A percentile compares a stretch with the other conserved stretches of the same genome.
phyloP scores from a whole-genome alignment of 1,140 invertebrate genomes.

The Bombyx mandarina region DNA sequence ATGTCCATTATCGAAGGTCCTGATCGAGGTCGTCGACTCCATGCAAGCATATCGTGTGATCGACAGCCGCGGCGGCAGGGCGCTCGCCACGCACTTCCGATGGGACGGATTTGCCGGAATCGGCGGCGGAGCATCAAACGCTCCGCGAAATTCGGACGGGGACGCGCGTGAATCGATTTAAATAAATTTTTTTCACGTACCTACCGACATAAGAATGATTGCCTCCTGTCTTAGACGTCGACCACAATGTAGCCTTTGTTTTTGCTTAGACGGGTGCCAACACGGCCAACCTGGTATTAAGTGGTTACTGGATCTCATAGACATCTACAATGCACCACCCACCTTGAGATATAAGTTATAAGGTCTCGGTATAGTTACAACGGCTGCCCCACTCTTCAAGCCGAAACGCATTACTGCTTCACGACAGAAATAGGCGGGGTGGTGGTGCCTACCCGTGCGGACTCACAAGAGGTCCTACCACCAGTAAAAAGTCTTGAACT shows the following conservation, averaged over 20 bases:
- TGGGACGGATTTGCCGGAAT: slow-evolving; percentile 69
- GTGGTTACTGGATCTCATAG: too few relatives aligned
- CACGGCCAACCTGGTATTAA: background rate
- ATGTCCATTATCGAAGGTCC: slow-evolving; percentile 44
- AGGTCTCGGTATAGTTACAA: too few relatives aligned
- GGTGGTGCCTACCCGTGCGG: too few relatives aligned
- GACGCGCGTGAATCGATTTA: slow-evolving; percentile 66
- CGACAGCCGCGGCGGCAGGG: slow-evolving; percentile 39
- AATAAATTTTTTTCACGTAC: slow-evolving; percentile 53
- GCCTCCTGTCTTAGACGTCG: slow-evolving; percentile 21
- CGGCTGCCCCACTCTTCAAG: too few relatives aligned
- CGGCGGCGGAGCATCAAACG: slow-evolving; percentile 67
- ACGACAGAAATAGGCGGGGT: too few relatives aligned
- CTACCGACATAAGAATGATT: slow-evolving; percentile 56
- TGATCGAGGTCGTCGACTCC: slow-evolving; percentile 57
- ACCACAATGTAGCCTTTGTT: slow-evolving; percentile 10
- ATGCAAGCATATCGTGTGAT: slow-evolving; percentile 55
- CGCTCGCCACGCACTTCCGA: slow-evolving; percentile 65
- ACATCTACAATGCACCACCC: too few relatives aligned
- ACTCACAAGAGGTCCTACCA: too few relatives aligned
- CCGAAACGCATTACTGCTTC: too few relatives aligned
- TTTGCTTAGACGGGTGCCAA: background rate
- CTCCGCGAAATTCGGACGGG: slow-evolving; percentile 62
- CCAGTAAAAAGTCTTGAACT: background rate
- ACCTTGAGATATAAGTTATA: too few relatives aligned